Evolutionary conservation across 2,888 invertebrate genomes (phyloP).

Genomic region (Drosophila dives): DNA sequence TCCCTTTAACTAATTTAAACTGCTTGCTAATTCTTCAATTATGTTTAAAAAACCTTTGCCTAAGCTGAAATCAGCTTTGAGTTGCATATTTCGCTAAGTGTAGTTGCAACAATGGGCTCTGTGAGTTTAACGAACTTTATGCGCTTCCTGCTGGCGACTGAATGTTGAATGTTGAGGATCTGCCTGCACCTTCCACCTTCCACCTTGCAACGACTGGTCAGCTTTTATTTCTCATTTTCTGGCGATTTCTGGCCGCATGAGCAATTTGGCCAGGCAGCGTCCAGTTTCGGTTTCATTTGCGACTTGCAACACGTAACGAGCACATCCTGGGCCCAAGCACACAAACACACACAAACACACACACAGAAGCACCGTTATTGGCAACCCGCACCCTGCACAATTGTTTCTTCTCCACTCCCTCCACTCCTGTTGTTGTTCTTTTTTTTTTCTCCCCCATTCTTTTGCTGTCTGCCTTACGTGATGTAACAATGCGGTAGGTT

Average conservation of each 20-base stretch:
- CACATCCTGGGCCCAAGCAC: conserved; percentile 54
- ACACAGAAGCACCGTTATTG: conserved; percentile 51
- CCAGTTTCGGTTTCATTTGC: conserved; percentile 78
- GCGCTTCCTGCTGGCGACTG: conserved; percentile 61
- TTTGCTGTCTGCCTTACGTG: conserved; percentile 64
- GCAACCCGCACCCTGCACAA: conserved; percentile 11
- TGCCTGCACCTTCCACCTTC: not conserved
- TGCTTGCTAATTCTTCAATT: not conserved
- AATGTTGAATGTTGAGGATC: conserved; percentile 37
- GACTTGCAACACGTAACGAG: conserved; percentile 60
- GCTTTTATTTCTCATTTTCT: conserved; percentile 71
- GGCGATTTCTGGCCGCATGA: conserved; percentile 58
- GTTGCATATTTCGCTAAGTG: conserved; percentile 25
- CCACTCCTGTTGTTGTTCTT: conserved; percentile 5
- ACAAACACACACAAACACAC: conserved; percentile 2
- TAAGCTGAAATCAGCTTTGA: not conserved
- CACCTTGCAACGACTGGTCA: conserved; percentile 21
- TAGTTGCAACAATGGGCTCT: conserved; percentile 50
- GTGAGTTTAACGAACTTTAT: conserved; percentile 78
- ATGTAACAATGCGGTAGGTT: conserved; percentile 78
- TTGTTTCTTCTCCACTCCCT: not conserved
- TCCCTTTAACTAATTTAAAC: no score
- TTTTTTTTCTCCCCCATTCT: conserved; percentile 17
- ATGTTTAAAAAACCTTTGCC: not conserved
- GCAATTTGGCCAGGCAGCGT: conserved; percentile 54